A percentile compares a stretch with the other conserved stretches of the same genome.
These are phyloP conservation scores for Poecilobothrus nobilitatus DNA, from an alignment of 2,888 invertebrate species.

Conservation along the genomic window DNA sequence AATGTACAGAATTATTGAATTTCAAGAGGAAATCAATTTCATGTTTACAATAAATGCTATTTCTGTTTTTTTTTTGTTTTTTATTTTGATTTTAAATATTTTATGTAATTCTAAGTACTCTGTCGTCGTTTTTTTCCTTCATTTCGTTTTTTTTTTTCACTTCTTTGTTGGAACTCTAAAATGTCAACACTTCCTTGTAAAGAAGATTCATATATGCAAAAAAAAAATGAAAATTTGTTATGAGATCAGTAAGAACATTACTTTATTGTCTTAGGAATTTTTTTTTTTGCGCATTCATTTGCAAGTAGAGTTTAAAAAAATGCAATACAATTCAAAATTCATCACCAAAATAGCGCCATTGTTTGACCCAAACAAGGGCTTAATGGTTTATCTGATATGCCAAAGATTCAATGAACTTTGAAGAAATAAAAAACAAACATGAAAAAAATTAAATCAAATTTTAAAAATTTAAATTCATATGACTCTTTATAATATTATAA, in stretches of 20 bases:
- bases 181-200: slow-evolving; percentile 1
- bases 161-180: background rate
- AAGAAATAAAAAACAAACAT: too few species aligned
- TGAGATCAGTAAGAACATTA: background rate
- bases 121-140: background rate
- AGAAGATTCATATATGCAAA: background rate
- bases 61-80: too few species aligned
- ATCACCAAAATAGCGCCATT: background rate
- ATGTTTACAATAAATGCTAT: background rate
- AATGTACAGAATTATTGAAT: background rate
- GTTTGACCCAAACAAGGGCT: background rate
- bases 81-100: background rate
- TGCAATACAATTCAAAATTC: background rate
- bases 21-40: slow-evolving; percentile 6
- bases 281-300: background rate
- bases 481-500: too few species aligned
- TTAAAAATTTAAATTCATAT: too few species aligned
- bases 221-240: background rate
- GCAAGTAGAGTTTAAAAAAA: background rate
- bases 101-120: slow-evolving; percentile 1
- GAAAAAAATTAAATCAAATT: too few species aligned
- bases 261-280: slow-evolving; percentile 4
- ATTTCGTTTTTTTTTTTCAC: background rate
- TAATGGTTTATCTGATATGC: too few species aligned
- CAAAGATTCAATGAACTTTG: too few species aligned